Conservation (phyloP, 2,797 vertebrate genomes). For the Arrhamphus sclerolepis region DNA sequence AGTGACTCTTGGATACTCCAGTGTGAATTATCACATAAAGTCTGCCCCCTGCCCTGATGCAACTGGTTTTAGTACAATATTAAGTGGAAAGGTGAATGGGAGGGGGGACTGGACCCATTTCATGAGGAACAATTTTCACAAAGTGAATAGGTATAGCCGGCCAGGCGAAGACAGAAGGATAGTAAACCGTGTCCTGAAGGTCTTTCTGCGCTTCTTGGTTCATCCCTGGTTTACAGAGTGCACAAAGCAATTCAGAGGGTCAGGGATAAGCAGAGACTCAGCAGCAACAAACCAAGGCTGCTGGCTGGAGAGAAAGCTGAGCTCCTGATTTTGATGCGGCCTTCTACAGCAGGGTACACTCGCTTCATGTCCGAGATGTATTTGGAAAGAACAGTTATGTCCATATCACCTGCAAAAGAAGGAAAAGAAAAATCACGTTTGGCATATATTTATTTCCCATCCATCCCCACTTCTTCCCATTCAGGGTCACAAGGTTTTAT, state of each 20-base stretch:
- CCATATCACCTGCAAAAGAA: conserved; percentile 82
- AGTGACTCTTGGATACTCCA: too few relatives aligned
- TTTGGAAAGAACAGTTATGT: conserved; percentile 80
- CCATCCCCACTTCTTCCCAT: too few relatives aligned
- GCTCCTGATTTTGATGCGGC: conserved; percentile 84
- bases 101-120: too few relatives aligned
- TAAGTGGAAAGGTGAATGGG: too few relatives aligned
- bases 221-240: conserved; percentile 10
- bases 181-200: conserved; percentile 14
- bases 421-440: background rate
- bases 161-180: conserved; percentile 6
- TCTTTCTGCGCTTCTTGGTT: conserved; percentile 4
- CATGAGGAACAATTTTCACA: too few relatives aligned
- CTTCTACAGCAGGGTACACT: conserved; percentile 87
- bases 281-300: conserved; percentile 45
- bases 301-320: conserved; percentile 20
- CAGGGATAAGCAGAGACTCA: conserved; percentile 42
- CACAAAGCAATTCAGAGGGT: conserved; percentile 31
- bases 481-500: too few relatives aligned
- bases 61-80: too few relatives aligned
- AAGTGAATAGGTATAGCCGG: background rate
- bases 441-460: background rate
- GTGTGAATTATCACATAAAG: too few relatives aligned
- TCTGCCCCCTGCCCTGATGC: too few relatives aligned
- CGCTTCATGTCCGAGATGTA: conserved; percentile 85